These are phyloP conservation scores for Xyliphius kryptos DNA, from an alignment of 2,113 vertebrate genomes.

Conservation along the genomic window DNA sequence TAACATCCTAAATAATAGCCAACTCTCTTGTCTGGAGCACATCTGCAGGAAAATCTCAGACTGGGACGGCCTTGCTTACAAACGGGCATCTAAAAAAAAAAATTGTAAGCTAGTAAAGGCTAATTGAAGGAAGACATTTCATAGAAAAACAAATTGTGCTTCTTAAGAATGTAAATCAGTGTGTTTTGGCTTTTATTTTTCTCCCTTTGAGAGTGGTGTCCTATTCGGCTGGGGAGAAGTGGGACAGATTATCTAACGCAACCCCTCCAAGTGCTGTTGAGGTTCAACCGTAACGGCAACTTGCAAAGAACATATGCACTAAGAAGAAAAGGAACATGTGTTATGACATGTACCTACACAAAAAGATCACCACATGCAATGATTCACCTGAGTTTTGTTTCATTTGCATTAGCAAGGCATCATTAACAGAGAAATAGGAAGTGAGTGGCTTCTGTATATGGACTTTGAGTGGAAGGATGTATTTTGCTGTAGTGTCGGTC, in stretches of 20 bases:
- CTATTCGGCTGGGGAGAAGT: slow-evolving; percentile 46
- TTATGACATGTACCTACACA: slow-evolving; percentile 66
- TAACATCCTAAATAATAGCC: slow-evolving; percentile 67
- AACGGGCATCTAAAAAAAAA: slow-evolving; percentile 34
- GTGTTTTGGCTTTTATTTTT: slow-evolving; percentile 1
- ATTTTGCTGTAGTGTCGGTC: slow-evolving; percentile 32
- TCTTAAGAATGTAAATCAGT: slow-evolving; percentile 55
- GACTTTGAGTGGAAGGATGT: slow-evolving; percentile 35
- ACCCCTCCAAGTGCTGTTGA: slow-evolving; percentile 34
- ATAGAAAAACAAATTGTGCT: slow-evolving; percentile 52
- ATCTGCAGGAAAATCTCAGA: slow-evolving; percentile 61
- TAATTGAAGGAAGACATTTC: slow-evolving; percentile 50
- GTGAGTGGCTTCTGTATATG: slow-evolving; percentile 28
- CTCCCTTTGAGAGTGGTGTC: background rate
- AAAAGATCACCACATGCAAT: slow-evolving; percentile 67
- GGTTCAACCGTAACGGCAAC: slow-evolving; percentile 58
- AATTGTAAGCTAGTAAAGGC: slow-evolving; percentile 38
- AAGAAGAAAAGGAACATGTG: slow-evolving; percentile 63
- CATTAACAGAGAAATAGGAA: slow-evolving; percentile 16
- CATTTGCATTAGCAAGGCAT: slow-evolving; percentile 25
- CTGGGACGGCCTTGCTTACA: slow-evolving; percentile 55
- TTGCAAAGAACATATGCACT: slow-evolving; percentile 72
- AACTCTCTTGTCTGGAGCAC: slow-evolving; percentile 59
- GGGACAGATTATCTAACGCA: slow-evolving; percentile 47
- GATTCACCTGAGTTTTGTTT: slow-evolving; percentile 53